Evolutionary conservation across 2,888 invertebrate genomes (phyloP).

Genomic region (Dryococelus australis): DNA sequence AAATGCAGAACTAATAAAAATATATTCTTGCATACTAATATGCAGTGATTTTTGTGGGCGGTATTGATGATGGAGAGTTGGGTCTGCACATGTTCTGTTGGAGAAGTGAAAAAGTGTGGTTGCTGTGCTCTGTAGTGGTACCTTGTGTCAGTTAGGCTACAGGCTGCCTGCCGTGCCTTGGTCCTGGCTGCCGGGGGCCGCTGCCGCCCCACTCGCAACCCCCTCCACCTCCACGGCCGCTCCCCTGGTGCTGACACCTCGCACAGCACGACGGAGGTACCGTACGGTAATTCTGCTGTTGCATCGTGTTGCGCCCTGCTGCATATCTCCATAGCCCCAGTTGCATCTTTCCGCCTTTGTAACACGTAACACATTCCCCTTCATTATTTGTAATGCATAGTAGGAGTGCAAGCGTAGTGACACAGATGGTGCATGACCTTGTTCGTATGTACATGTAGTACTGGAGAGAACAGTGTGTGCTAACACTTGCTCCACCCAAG

Average conservation of each 20-base stretch:
- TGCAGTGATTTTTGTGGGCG: neutral
- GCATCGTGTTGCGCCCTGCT: constrained; percentile 21
- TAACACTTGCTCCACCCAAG: constrained; percentile 6
- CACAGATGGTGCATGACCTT: constrained; percentile 20
- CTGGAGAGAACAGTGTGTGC: constrained; percentile 6
- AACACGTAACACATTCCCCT: neutral
- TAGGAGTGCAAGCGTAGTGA: neutral
- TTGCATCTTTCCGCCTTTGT: constrained; percentile 3
- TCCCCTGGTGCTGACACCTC: constrained; percentile 76
- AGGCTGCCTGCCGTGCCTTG: constrained; percentile 75
- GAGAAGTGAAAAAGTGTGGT: neutral
- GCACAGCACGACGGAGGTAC: constrained; percentile 77
- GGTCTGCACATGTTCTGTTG: neutral
- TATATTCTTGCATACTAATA: neutral
- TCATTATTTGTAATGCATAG: constrained; percentile 28
- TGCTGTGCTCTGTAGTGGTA: constrained; percentile 12
- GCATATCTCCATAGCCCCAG: neutral
- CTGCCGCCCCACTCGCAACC: constrained; percentile 62
- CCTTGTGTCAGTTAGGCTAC: constrained; percentile 65
- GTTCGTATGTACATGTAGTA: neutral
- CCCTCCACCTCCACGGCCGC: constrained; percentile 63
- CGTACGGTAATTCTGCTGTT: constrained; percentile 34
- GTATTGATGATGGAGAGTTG: neutral
- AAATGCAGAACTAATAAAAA: neutral
- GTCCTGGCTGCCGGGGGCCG: constrained; percentile 70